These are phyloP conservation scores for Periophthalmus magnuspinnatus DNA, from an alignment of 2,797 vertebrate species.

Conservation along the genomic window DNA sequence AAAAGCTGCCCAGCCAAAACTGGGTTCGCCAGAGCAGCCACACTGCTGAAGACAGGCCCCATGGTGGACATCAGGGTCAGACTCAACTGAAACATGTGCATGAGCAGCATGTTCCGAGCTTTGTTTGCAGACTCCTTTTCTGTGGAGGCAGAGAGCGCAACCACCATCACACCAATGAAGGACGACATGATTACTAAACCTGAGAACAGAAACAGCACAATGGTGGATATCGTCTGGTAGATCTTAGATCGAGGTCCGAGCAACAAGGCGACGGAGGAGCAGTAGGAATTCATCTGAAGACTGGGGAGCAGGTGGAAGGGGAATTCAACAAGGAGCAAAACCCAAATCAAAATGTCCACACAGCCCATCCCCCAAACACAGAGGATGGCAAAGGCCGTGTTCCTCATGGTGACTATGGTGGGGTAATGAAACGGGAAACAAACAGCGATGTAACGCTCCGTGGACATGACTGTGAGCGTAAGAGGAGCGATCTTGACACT, in stretches of 20 bases:
- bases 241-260: neutral
- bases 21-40: neutral
- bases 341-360: slow-evolving; percentile 15
- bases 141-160: slow-evolving; percentile 27
- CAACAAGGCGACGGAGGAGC: neutral
- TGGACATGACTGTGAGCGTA: slow-evolving; percentile 60
- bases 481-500: slow-evolving; percentile 35
- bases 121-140: no score
- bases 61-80: slow-evolving; percentile 31
- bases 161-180: slow-evolving; percentile 24
- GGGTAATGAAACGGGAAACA: slow-evolving; percentile 57
- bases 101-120: slow-evolving; percentile 23
- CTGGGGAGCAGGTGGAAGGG: neutral
- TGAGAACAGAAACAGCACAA: slow-evolving; percentile 29
- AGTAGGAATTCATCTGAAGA: slow-evolving; percentile 8
- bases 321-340: slow-evolving; percentile 14
- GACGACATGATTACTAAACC: slow-evolving; percentile 14
- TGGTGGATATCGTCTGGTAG: slow-evolving; percentile 12
- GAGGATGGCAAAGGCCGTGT: slow-evolving; percentile 30
- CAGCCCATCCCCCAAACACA: slow-evolving; percentile 22
- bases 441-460: slow-evolving; percentile 62
- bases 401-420: slow-evolving; percentile 43
- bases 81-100: slow-evolving; percentile 49
- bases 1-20: neutral
- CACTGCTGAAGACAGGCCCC: neutral